Conservation (phyloP, 64 coral and sea anemone species). For the Hydrozoanthus tunicans region DNA sequence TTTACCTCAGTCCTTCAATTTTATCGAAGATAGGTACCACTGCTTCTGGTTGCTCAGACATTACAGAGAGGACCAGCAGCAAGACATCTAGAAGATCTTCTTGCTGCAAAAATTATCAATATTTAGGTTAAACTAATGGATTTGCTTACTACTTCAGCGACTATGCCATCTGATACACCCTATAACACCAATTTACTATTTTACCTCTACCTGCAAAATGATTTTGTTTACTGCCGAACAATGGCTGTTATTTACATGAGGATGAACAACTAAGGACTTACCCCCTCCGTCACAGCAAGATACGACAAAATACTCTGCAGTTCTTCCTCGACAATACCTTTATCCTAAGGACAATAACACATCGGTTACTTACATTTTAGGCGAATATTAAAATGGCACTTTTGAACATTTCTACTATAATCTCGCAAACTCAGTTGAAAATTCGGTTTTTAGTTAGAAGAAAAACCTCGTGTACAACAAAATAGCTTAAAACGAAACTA, state of each 20-base stretch:
- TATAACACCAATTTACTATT: too few species aligned
- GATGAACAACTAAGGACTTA: conserved; percentile 5
- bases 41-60: conserved; percentile 91
- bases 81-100: conserved; percentile 95
- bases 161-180: background rate
- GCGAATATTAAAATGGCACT: too few species aligned
- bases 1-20: conserved; percentile 78
- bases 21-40: conserved; percentile 82
- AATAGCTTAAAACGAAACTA: too few species aligned
- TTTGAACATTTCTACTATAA: too few species aligned
- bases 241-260: background rate
- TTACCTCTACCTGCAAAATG: too few species aligned
- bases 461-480: too few species aligned
- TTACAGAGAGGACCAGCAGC: conserved; percentile 87
- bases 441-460: background rate
- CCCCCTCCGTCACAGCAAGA: conserved; percentile 82
- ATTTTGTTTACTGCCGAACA: background rate
- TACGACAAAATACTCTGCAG: conserved; percentile 91
- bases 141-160: background rate
- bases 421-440: background rate
- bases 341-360: conserved; percentile 66
- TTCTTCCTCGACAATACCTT: conserved; percentile 94
- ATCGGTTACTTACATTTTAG: background rate
- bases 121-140: background rate
- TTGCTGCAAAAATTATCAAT: conserved; percentile 59